These are phyloP conservation scores for Anodontia alba DNA, from an alignment of 2,888 invertebrate genomes.

Conservation along the genomic window DNA sequence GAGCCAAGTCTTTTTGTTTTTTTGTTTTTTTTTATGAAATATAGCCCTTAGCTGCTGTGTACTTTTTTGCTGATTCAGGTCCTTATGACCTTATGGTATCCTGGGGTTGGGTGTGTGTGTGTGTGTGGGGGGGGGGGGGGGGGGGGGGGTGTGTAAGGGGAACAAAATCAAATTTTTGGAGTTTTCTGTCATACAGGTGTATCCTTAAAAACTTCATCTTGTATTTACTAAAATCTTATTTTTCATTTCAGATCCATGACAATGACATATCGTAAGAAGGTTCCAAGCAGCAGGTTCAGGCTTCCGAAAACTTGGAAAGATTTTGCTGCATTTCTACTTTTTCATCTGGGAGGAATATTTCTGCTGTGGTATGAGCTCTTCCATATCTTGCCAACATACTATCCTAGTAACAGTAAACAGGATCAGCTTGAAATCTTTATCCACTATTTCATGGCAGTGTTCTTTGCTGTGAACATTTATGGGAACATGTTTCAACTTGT, in stretches of 20 bases:
- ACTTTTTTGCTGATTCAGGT: no score
- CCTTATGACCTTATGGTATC: no score
- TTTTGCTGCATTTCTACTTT: slow-evolving; percentile 54
- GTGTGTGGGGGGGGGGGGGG: no score
- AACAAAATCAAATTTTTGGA: no score
- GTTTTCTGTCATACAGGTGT: no score
- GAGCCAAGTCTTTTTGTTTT: no score
- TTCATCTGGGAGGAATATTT: slow-evolving; percentile 75
- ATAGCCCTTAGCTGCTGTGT: no score
- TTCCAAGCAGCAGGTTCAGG: slow-evolving; percentile 13
- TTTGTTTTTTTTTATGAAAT: no score
- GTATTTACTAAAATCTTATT: no score
- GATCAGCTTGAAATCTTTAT: slow-evolving; percentile 20
- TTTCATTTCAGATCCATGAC: not conserved
- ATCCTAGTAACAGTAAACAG: slow-evolving; percentile 24
- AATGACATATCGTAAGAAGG: not conserved
- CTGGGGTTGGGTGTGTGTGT: no score
- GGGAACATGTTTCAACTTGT: slow-evolving; percentile 92
- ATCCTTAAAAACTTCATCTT: no score
- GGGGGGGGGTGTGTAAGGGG: no score
- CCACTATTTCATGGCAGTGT: slow-evolving; percentile 86
- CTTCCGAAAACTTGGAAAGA: slow-evolving; percentile 59
- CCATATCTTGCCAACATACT: slow-evolving; percentile 70
- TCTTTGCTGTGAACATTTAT: slow-evolving; percentile 91
- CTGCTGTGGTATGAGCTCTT: slow-evolving; percentile 75